Base-by-base conservation (phyloP, 2,888 invertebrate genomes). In the Sturmia bella region DNA sequence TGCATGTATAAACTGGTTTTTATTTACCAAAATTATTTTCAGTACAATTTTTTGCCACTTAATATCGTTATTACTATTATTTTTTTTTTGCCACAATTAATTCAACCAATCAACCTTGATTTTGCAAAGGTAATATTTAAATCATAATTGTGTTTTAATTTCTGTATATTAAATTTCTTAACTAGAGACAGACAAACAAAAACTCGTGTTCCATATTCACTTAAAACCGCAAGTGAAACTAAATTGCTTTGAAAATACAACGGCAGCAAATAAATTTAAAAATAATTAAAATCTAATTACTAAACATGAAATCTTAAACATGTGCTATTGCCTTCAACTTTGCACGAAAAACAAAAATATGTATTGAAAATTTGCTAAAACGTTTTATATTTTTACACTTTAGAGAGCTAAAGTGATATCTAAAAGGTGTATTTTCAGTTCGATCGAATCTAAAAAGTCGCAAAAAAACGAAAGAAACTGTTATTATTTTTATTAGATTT, bases 231-330 rank as follows among this genome's bases (percentile, higher is more conserved):
- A 64, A 64, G 43, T 66, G 41, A 57, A 64, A 50, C 12, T 45
- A 66, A 3, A 43, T 27, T 43, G 21, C n/a, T 45, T 45, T 13
- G 45, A 17, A 56, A 54, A 54, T 54, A 54, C 37, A 54, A 19
- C 19, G 37, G 52, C 52, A 59, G 13, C 27, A 54, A 45, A n/a
- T 69, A 39, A 39, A 61, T 54, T 39, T 32, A n/a, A 24, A 61
- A 69, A 54, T 61, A 52, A 68, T 68, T 68, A 61, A 76, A 68
- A 61, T 17, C 54, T 61, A 69, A 76, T 76, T 76, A 76, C 24
- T 59, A 41, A 59, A 59, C 24, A 41, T 27, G 41, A 50, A 39
- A 32, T 15, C 37, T 11, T 32, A 37, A 76, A 69, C 69, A 63
- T 45, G 45, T 69, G 61, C 45, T 76, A 19, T 61, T 61, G 39